phyloP scores from a whole-genome alignment of 1,140 invertebrate species.

The Micrasema minimum region DNA sequence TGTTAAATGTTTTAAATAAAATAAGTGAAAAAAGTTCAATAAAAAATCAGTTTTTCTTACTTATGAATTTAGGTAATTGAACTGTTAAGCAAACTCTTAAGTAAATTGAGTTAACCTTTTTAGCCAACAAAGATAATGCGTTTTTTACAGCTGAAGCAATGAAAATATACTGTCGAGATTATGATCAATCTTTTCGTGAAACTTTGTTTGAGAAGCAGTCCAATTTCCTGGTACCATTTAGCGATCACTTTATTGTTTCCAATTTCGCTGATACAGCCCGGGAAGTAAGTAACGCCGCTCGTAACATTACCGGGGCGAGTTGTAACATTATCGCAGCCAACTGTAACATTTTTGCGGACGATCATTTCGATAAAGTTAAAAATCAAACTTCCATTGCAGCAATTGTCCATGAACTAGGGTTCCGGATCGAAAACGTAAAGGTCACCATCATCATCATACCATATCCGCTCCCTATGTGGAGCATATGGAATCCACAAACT shows the following conservation, averaged over 20 bases:
- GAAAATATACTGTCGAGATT: not conserved
- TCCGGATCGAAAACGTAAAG: too few species aligned
- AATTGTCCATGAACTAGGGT: too few species aligned
- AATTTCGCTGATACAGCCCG: not conserved
- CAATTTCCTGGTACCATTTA: slow-evolving; percentile 13
- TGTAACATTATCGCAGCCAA: not conserved
- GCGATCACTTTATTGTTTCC: not conserved
- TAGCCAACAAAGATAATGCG: too few species aligned
- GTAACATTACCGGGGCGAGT: slow-evolving; percentile 21
- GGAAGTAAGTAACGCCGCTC: slow-evolving; percentile 2
- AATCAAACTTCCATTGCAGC: slow-evolving; percentile 13
- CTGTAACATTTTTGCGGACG: not conserved
- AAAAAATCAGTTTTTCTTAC: too few species aligned
- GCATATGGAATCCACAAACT: too few species aligned
- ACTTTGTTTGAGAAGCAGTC: slow-evolving; percentile 1
- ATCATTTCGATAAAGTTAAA: slow-evolving; percentile 23
- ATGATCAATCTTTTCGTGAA: not conserved
- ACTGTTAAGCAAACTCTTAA: too few species aligned
- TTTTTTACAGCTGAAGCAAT: too few species aligned
- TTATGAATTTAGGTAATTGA: too few species aligned
- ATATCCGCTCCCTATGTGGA: too few species aligned
- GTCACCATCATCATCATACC: not conserved
- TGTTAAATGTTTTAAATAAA: too few species aligned
- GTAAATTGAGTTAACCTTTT: too few species aligned
- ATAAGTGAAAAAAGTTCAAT: too few species aligned